These are phyloP conservation scores for Griposia aprilina DNA, from an alignment of 2,888 invertebrate genomes.

Conservation along the genomic window DNA sequence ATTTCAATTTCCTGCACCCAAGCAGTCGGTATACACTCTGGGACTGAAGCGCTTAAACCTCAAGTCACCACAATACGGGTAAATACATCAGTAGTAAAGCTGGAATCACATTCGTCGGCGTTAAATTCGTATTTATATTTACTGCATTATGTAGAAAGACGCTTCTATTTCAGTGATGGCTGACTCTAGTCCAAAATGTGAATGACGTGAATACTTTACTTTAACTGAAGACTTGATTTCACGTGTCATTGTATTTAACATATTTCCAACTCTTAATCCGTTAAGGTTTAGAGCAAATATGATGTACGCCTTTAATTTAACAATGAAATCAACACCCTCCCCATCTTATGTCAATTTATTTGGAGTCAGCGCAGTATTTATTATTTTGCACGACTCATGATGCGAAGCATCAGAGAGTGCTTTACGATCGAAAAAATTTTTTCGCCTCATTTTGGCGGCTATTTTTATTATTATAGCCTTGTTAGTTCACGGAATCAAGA, in stretches of 20 bases:
- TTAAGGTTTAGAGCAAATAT: too few relatives aligned
- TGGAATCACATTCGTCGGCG: slow-evolving; percentile 33
- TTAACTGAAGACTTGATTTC: not conserved
- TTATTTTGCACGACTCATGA: too few relatives aligned
- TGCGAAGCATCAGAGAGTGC: too few relatives aligned
- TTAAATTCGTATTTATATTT: slow-evolving; percentile 23
- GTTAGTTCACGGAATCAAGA: too few relatives aligned
- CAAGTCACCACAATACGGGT: slow-evolving; percentile 29
- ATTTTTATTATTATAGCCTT: too few relatives aligned
- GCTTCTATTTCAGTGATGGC: not conserved
- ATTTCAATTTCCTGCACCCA: slow-evolving; percentile 62
- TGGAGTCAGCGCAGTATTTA: too few relatives aligned
- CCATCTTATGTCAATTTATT: too few relatives aligned
- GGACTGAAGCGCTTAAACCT: slow-evolving; percentile 14
- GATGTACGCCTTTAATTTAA: too few relatives aligned
- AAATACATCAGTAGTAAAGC: slow-evolving; percentile 19
- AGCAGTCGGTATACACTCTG: slow-evolving; percentile 22
- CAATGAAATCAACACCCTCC: too few relatives aligned
- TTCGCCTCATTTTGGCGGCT: too few relatives aligned
- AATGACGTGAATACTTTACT: not conserved
- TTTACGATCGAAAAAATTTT: too few relatives aligned
- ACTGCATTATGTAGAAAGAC: not conserved
- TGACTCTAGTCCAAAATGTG: not conserved
- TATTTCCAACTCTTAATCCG: not conserved
- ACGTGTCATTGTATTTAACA: not conserved